Percentiles rank a stretch among this genome's conserved stretches.
Conservation (phyloP, 2,888 invertebrate genomes). For the Epinotia brunnichana region DNA sequence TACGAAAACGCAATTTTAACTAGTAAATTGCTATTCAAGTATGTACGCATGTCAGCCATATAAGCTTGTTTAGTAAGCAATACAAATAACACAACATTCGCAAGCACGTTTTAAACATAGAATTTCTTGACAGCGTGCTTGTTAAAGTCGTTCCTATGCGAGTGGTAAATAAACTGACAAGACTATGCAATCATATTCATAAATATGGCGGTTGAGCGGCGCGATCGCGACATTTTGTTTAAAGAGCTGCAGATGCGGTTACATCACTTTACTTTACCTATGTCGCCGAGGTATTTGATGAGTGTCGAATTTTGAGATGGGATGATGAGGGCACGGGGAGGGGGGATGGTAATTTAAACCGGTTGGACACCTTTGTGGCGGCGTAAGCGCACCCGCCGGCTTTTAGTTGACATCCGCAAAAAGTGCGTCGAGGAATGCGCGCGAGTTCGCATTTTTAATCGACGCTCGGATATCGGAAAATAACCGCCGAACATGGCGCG, state of each 20-base stretch:
- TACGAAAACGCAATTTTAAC: slow-evolving; percentile 25
- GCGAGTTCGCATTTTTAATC: slow-evolving; percentile 71
- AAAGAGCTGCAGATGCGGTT: slow-evolving; percentile 48
- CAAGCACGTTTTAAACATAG: slow-evolving; percentile 33
- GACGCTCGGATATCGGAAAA: slow-evolving; percentile 55
- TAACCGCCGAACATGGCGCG: slow-evolving; percentile 41
- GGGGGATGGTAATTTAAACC: slow-evolving; percentile 76
- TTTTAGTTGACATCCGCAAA: slow-evolving; percentile 82
- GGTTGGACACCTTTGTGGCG: slow-evolving; percentile 79
- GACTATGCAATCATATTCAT: slow-evolving; percentile 52
- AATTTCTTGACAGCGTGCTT: slow-evolving; percentile 35
- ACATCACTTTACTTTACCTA: slow-evolving; percentile 52
- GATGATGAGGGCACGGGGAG: slow-evolving; percentile 71
- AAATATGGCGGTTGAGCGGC: slow-evolving; percentile 50
- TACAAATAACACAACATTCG: slow-evolving; percentile 38
- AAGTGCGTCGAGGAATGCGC: slow-evolving; percentile 75
- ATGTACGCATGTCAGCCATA: slow-evolving; percentile 7
- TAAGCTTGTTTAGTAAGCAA: slow-evolving; percentile 32
- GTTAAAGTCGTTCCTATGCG: slow-evolving; percentile 40
- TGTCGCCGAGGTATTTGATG: slow-evolving; percentile 74
- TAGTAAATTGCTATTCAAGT: slow-evolving; percentile 22
- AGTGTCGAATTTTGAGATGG: slow-evolving; percentile 80
- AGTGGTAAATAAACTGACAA: slow-evolving; percentile 42
- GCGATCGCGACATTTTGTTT: slow-evolving; percentile 55
- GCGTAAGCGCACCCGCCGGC: slow-evolving; percentile 64